These are phyloP conservation scores for Cosmopolites sordidus DNA, from an alignment of 2,888 invertebrate species.

Conservation along the genomic window DNA sequence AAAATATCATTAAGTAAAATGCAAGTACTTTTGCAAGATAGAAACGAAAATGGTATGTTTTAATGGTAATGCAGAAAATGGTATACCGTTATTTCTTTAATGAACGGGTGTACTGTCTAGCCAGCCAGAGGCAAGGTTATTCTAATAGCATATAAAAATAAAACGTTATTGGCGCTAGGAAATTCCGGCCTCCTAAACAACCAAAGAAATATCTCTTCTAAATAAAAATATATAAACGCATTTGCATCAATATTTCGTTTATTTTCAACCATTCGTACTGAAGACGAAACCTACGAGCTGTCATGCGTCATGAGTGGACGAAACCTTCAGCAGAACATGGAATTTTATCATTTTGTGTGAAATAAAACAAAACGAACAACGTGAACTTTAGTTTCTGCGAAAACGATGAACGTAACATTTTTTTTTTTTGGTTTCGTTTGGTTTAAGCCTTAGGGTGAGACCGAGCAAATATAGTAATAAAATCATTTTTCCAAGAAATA, in stretches of 20 bases:
- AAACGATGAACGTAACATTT: neutral
- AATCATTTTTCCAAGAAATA: neutral
- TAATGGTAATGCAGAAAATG: neutral
- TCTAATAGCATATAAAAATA: neutral
- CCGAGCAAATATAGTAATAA: neutral
- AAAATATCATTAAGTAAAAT: neutral
- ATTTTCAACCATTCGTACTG: no score
- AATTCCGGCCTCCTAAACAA: no score
- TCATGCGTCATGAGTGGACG: no score
- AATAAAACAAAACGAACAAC: neutral
- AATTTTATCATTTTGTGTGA: neutral
- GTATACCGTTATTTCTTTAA: neutral
- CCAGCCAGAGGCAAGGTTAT: constrained; percentile 1
- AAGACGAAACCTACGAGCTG: no score
- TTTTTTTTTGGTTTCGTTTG: neutral
- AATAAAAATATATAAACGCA: no score
- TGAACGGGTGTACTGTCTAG: constrained; percentile 1
- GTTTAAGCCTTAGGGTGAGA: neutral
- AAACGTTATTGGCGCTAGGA: neutral
- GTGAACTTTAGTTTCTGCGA: neutral
- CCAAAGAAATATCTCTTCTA: no score
- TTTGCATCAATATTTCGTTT: no score
- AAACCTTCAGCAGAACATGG: neutral
- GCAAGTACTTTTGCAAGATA: neutral
- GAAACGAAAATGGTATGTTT: neutral